A percentile compares a stretch with the other conserved stretches of the same genome.
phyloP scores from a whole-genome alignment of 2,113 vertebrate species.

The Dasyurus viverrinus region DNA sequence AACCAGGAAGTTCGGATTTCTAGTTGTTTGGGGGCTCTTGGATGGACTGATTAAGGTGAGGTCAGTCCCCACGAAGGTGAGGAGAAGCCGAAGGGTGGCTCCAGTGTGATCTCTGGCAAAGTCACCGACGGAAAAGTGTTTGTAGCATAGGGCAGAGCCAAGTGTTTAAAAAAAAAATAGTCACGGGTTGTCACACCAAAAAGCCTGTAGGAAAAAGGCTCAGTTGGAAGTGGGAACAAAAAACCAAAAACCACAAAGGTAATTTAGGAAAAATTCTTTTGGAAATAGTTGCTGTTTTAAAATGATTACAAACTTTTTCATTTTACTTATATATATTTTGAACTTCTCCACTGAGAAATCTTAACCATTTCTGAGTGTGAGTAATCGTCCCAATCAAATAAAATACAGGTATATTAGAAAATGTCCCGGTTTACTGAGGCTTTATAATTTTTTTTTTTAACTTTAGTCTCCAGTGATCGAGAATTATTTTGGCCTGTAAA shows the following conservation, averaged over 20 bases:
- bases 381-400: constrained; percentile 24
- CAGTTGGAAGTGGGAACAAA: background rate
- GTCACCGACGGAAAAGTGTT: background rate
- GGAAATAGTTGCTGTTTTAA: background rate
- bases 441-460: constrained; percentile 50
- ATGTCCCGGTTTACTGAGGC: background rate
- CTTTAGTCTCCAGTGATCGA: constrained; percentile 59
- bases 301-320: background rate
- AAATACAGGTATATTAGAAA: constrained; percentile 44
- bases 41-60: constrained; percentile 45
- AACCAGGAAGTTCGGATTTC: background rate
- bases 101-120: background rate
- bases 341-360: constrained; percentile 1
- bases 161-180: constrained; percentile 22
- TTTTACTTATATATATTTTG: constrained; percentile 11
- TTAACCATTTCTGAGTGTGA: constrained; percentile 38
- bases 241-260: constrained; percentile 26
- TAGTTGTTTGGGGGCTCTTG: background rate
- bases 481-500: constrained; percentile 69
- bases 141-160: constrained; percentile 11
- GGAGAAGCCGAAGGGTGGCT: constrained; percentile 29
- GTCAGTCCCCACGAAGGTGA: constrained; percentile 48
- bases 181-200: background rate
- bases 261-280: constrained; percentile 16
- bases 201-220: constrained; percentile 17